Evolutionary conservation across 2,113 vertebrate genomes (phyloP).

Genomic region (Apteryx owenii): DNA sequence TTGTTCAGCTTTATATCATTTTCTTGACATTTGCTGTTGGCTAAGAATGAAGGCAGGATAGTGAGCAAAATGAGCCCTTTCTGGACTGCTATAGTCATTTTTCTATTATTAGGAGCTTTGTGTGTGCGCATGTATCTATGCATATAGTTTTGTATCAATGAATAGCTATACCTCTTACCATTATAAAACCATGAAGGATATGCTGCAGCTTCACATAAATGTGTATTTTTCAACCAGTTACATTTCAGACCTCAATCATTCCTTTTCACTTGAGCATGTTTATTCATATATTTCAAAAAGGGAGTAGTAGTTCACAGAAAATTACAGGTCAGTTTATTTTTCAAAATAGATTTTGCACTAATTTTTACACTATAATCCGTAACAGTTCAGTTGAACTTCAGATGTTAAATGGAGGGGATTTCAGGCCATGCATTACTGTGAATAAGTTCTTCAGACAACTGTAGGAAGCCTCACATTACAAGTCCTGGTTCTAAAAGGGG

Average conservation of each 20-base stretch:
- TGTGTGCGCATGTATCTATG: not conserved
- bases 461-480: not conserved
- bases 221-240: not conserved
- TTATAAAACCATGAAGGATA: not conserved
- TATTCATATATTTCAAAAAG: not conserved
- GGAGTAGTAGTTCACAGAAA: not conserved
- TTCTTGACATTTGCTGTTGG: not conserved
- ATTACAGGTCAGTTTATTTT: not conserved
- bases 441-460: not conserved
- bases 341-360: not conserved
- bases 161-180: not conserved
- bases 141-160: not conserved
- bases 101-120: too few relatives aligned
- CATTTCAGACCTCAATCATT: not conserved
- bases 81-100: too few relatives aligned
- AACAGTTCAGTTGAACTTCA: not conserved
- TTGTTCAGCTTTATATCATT: not conserved
- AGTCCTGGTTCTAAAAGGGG: not conserved
- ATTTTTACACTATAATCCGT: not conserved
- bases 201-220: not conserved
- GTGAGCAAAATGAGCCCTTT: not conserved
- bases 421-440: not conserved
- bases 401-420: not conserved
- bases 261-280: not conserved
- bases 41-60: not conserved